Evolutionary conservation across 2,113 vertebrate species (phyloP).

Genomic region (Ailuropoda melanoleuca): DNA sequence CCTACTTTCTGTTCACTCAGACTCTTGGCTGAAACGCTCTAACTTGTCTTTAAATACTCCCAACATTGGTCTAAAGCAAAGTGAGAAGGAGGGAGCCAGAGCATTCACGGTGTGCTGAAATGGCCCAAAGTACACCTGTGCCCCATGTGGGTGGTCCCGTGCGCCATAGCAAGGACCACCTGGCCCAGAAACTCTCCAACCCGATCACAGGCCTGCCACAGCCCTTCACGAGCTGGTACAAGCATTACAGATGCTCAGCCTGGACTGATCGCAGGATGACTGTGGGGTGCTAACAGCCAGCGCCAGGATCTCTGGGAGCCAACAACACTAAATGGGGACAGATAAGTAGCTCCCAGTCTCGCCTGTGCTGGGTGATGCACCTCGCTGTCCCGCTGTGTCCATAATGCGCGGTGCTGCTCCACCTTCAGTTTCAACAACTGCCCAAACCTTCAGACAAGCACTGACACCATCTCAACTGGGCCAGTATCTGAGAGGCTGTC

Average conservation of each 20-base stretch:
- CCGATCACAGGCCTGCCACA: not conserved
- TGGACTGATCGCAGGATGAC: not conserved
- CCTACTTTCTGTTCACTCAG: not conserved
- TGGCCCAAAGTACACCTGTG: not conserved
- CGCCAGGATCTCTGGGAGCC: not conserved
- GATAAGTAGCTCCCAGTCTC: too few relatives aligned
- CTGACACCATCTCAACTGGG: not conserved
- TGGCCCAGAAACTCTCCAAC: not conserved
- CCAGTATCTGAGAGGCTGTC: fast-evolving
- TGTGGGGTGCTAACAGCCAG: not conserved
- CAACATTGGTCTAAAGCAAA: not conserved
- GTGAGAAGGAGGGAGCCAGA: too few relatives aligned
- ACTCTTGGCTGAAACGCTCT: not conserved
- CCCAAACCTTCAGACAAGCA: not conserved
- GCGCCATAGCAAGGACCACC: fast-evolving
- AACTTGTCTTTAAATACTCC: not conserved
- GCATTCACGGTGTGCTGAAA: too few relatives aligned
- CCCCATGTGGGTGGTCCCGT: not conserved
- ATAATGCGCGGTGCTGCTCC: fast-evolving
- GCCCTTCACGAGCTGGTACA: not conserved
- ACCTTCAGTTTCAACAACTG: not conserved
- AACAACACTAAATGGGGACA: fast-evolving
- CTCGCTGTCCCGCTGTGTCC: not conserved
- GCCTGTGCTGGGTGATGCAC: not conserved
- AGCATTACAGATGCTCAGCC: not conserved